Percentiles rank a stretch among this genome's conserved stretches.
Conservation (phyloP, 2,888 invertebrate species). For the Cenopis cana region DNA sequence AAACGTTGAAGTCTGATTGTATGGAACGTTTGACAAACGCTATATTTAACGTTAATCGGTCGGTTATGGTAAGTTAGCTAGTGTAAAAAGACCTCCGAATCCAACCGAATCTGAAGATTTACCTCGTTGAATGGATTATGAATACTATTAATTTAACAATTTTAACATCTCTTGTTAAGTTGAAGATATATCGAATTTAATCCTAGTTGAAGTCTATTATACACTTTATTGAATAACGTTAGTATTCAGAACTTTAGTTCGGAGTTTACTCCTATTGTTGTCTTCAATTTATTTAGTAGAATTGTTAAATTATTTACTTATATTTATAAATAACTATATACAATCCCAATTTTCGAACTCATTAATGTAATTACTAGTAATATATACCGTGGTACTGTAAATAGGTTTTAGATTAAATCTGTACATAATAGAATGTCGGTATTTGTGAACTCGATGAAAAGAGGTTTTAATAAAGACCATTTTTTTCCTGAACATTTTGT, state of each 20-base stretch:
- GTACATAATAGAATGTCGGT: constrained; percentile 73
- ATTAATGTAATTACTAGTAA: constrained; percentile 44
- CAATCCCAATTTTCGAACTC: constrained; percentile 41
- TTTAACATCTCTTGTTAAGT: constrained; percentile 22
- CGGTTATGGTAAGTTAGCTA: too few species aligned
- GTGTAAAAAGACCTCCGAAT: too few species aligned
- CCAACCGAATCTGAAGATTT: too few species aligned
- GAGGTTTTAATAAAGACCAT: constrained; percentile 78
- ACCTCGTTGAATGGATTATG: constrained; percentile 16
- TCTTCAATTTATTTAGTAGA: constrained; percentile 29
- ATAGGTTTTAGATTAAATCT: constrained; percentile 54
- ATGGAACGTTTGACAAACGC: too few species aligned
- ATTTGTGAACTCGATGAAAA: constrained; percentile 68
- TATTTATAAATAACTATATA: constrained; percentile 27
- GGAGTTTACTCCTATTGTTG: constrained; percentile 42
- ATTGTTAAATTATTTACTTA: constrained; percentile 31
- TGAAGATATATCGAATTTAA: constrained; percentile 44
- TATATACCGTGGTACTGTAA: constrained; percentile 50
- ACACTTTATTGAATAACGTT: constrained; percentile 36
- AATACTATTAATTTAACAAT: not conserved
- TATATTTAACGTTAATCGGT: too few species aligned
- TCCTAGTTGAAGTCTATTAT: constrained; percentile 43
- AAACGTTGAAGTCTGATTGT: too few species aligned
- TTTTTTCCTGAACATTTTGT: constrained; percentile 64
- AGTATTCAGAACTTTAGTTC: constrained; percentile 32